Evolutionary conservation across 2,888 invertebrate genomes (phyloP).

Genomic region (Idaea biselata): DNA sequence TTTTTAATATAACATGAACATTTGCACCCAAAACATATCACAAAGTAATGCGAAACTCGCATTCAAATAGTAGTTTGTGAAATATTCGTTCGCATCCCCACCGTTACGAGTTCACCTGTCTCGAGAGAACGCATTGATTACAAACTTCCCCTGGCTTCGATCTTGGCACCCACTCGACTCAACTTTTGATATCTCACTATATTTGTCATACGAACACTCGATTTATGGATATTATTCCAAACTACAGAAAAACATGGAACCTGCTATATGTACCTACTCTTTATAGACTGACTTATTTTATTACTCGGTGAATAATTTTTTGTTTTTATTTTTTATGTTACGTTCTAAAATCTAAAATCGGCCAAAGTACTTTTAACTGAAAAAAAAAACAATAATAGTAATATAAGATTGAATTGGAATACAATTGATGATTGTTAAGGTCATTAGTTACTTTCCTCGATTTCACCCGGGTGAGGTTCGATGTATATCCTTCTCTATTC

Average conservation of each 20-base stretch:
- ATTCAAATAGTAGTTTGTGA: slow-evolving; percentile 8
- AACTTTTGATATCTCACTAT: slow-evolving; percentile 33
- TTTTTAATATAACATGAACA: background rate
- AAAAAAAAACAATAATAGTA: too few relatives aligned
- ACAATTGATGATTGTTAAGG: too few relatives aligned
- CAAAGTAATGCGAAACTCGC: slow-evolving; percentile 3
- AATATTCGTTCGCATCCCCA: slow-evolving; percentile 3
- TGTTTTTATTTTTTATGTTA: background rate
- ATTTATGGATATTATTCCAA: slow-evolving; percentile 35
- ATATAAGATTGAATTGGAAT: too few relatives aligned
- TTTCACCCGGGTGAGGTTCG: too few relatives aligned
- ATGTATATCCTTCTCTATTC: too few relatives aligned
- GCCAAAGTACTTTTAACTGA: background rate
- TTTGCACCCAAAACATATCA: background rate
- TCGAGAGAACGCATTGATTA: slow-evolving; percentile 33
- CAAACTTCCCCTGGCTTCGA: slow-evolving; percentile 30
- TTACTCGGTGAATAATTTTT: background rate
- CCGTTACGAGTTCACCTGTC: slow-evolving; percentile 19
- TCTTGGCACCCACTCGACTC: slow-evolving; percentile 30
- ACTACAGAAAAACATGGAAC: slow-evolving; percentile 30
- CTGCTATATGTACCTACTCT: slow-evolving; percentile 3
- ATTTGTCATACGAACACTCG: slow-evolving; percentile 32
- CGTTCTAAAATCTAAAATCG: background rate
- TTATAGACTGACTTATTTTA: background rate
- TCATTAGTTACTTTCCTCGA: too few relatives aligned